Conservation (phyloP, 2,797 vertebrate species). For the Acanthurus tractus region DNA sequence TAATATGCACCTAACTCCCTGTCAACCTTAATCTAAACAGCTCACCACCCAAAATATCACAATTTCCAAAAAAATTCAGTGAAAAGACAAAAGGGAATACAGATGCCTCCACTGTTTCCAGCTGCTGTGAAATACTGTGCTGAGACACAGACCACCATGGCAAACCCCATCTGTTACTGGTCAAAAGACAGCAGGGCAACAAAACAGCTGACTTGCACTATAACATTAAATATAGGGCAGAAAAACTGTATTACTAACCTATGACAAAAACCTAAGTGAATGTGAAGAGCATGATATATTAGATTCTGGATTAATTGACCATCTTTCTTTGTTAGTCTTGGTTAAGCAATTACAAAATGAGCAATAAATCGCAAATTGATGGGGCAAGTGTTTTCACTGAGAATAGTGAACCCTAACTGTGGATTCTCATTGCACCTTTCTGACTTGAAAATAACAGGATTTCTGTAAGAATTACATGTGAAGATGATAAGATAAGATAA, state of each 20-base stretch:
- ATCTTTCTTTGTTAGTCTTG: background rate
- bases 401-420: too few species aligned
- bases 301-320: background rate
- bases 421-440: too few species aligned
- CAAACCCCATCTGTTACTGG: too few species aligned
- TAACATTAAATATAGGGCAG: too few species aligned
- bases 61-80: constrained; percentile 12
- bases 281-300: background rate
- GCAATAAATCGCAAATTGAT: too few species aligned
- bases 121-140: background rate
- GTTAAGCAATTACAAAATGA: background rate
- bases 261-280: background rate
- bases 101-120: constrained; percentile 1
- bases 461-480: too few species aligned
- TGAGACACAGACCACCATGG: constrained; percentile 2
- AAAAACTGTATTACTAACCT: background rate
- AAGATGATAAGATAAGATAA: too few species aligned
- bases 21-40: constrained; percentile 50
- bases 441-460: too few species aligned
- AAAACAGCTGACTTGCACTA: background rate
- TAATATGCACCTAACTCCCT: constrained; percentile 35
- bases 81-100: background rate
- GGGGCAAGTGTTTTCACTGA: background rate
- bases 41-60: constrained; percentile 21
- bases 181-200: background rate